These are phyloP conservation scores for Callospermophilus lateralis DNA, from an alignment of 2,113 vertebrate genomes.

Conservation along the genomic window DNA sequence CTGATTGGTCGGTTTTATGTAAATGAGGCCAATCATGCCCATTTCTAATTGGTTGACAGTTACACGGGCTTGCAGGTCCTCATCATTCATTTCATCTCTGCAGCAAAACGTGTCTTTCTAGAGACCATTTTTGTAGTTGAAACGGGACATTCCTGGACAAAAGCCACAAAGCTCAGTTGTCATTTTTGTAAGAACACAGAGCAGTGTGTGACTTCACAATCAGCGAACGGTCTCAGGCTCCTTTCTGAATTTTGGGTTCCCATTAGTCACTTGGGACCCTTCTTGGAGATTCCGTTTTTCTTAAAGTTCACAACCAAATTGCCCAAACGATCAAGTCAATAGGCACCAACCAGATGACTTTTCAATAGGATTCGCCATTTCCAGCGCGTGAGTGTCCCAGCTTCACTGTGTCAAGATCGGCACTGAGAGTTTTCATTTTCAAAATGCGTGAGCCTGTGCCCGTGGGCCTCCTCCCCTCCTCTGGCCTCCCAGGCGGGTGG, in stretches of 20 bases:
- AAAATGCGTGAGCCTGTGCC: background rate
- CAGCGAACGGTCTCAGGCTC: background rate
- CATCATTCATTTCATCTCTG: background rate
- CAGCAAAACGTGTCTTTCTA: background rate
- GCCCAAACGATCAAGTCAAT: background rate
- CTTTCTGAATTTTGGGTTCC: background rate
- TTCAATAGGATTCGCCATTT: background rate
- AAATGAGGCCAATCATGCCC: background rate
- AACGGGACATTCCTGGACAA: background rate
- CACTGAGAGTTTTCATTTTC: background rate
- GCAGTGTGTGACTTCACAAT: too few species aligned
- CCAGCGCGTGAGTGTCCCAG: background rate
- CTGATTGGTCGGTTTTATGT: background rate
- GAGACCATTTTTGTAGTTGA: background rate
- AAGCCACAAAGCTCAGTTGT: background rate
- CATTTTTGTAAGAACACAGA: background rate
- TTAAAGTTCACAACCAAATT: background rate
- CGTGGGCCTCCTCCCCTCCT: background rate
- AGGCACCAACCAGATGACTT: background rate
- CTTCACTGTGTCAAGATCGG: background rate
- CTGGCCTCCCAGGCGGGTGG: background rate
- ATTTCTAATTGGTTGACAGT: background rate
- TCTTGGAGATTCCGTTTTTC: background rate
- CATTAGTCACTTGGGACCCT: background rate
- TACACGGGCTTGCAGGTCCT: background rate